Conservation (phyloP, 2,113 vertebrate species). For the Apteryx owenii region DNA sequence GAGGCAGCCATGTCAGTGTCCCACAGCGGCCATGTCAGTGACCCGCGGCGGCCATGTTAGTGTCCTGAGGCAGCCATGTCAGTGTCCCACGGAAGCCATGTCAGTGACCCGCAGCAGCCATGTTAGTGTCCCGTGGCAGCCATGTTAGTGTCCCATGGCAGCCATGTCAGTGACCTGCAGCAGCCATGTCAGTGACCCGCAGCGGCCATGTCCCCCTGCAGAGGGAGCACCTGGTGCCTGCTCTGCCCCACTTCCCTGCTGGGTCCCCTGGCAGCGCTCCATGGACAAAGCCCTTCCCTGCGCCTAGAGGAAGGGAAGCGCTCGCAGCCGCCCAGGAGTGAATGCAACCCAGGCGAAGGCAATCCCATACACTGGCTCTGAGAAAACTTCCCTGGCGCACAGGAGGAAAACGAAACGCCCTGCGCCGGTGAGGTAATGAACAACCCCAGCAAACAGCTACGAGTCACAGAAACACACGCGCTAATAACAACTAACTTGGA, state of each 20-base stretch:
- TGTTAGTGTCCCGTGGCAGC: not conserved
- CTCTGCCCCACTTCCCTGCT: too few relatives aligned
- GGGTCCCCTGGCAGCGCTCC: not conserved
- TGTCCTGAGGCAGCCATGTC: too few relatives aligned
- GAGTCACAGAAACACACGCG: not conserved
- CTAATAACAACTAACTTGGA: not conserved
- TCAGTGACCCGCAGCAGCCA: not conserved
- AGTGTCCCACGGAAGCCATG: too few relatives aligned
- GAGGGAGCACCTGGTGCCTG: rapidly evolving
- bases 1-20: rapidly evolving
- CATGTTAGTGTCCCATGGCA: not conserved
- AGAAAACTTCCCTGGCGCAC: not conserved
- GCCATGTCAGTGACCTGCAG: too few relatives aligned
- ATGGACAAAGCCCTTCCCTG: not conserved
- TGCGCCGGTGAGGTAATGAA: not conserved
- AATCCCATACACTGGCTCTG: not conserved
- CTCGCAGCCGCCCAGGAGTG: constrained; percentile 11
- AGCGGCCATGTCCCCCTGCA: not conserved
- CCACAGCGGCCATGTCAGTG: too few relatives aligned
- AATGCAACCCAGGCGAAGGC: not conserved
- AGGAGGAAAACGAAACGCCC: not conserved
- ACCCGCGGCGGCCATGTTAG: rapidly evolving
- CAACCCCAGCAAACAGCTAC: not conserved
- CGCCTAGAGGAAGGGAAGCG: constrained; percentile 13
- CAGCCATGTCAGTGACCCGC: rapidly evolving